These are phyloP conservation scores for Takifugu ocellatus DNA, from an alignment of 2,797 vertebrate species.

Conservation along the genomic window DNA sequence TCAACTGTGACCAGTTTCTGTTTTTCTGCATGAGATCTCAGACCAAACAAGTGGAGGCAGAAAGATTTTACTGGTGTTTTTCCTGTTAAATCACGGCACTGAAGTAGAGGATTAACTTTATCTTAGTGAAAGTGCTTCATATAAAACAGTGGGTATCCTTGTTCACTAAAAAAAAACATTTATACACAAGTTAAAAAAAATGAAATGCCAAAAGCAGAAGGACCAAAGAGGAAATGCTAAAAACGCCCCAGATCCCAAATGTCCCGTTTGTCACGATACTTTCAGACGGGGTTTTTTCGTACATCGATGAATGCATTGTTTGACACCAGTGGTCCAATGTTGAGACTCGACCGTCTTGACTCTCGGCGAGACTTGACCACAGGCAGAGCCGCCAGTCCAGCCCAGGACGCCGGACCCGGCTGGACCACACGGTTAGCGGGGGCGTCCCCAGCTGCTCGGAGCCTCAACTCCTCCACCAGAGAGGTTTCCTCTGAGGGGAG, in stretches of 20 bases:
- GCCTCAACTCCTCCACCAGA: conserved; percentile 76
- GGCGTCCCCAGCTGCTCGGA: conserved; percentile 62
- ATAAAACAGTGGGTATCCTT: conserved; percentile 39
- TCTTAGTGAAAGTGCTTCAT: conserved; percentile 59
- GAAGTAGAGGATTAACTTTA: conserved; percentile 23
- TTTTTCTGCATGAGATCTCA: background rate
- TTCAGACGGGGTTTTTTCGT: conserved; percentile 87
- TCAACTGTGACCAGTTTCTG: background rate
- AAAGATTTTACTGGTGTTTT: conserved; percentile 32
- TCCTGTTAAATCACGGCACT: conserved; percentile 19
- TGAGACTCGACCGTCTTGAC: conserved; percentile 80
- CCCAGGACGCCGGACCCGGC: conserved; percentile 47
- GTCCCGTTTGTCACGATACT: background rate
- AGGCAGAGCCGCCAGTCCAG: conserved; percentile 57
- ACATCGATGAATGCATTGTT: conserved; percentile 86
- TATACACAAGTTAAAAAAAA: conserved; percentile 42
- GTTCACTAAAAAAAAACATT: conserved; percentile 45
- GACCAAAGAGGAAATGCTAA: no score
- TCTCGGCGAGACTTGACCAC: conserved; percentile 79
- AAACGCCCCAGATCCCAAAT: no score
- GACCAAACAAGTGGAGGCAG: conserved; percentile 1
- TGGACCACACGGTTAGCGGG: conserved; percentile 61
- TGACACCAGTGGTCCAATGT: conserved; percentile 58
- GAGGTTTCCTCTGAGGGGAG: conserved; percentile 81
- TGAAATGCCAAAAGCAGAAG: conserved; percentile 6